phyloP scores from a whole-genome alignment of 2,888 invertebrate genomes.

The Camponotus fellah region DNA sequence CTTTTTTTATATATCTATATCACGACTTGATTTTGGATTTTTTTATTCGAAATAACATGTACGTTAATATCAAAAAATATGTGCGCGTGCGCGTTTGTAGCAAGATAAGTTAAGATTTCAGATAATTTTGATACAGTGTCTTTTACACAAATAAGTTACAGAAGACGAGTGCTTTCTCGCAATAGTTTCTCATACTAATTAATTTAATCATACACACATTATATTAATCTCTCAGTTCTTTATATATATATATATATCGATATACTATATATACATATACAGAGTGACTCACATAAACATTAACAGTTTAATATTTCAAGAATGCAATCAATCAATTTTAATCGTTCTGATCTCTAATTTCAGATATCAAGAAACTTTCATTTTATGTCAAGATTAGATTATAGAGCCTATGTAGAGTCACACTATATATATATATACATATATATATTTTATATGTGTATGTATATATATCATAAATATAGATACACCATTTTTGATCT shows the following conservation, averaged over 20 bases:
- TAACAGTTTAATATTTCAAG: too few species aligned
- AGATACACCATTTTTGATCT: constrained; percentile 56
- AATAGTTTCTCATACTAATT: constrained; percentile 50
- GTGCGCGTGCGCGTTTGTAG: neutral
- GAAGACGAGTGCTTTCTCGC: constrained; percentile 36
- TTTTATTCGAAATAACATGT: constrained; percentile 5
- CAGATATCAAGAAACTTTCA: too few species aligned
- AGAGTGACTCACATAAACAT: too few species aligned
- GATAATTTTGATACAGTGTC: constrained; percentile 15
- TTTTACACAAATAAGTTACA: constrained; percentile 58
- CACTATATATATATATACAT: constrained; percentile 3
- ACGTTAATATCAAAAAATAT: neutral
- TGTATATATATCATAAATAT: constrained; percentile 53
- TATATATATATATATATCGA: constrained; percentile 10
- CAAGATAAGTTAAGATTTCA: neutral
- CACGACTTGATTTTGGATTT: neutral
- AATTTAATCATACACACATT: constrained; percentile 53
- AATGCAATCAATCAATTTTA: too few species aligned
- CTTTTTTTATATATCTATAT: neutral
- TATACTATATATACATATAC: neutral
- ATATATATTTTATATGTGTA: constrained; percentile 33
- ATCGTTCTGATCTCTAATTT: too few species aligned
- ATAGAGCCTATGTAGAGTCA: too few species aligned
- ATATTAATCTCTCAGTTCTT: constrained; percentile 54
- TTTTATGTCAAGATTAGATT: too few species aligned